phyloP scores from a whole-genome alignment of 2,888 invertebrate genomes.

The Drosophila limbata region DNA sequence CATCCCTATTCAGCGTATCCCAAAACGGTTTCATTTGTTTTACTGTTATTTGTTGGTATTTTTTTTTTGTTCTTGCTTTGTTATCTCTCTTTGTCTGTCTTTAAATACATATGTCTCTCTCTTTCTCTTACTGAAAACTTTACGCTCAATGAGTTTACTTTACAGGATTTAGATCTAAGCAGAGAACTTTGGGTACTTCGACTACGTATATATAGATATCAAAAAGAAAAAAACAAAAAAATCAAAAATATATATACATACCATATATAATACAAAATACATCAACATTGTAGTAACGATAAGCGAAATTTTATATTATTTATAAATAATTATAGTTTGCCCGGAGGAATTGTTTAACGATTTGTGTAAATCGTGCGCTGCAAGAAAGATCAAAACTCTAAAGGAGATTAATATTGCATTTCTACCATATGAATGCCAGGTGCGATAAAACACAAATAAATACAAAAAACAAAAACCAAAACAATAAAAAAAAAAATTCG shows the following conservation, averaged over 20 bases:
- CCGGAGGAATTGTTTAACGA: constrained; percentile 99
- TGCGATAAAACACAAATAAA: constrained; percentile 85
- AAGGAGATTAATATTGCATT: constrained; percentile 99
- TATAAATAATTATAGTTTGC: constrained; percentile 89
- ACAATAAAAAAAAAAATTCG: constrained; percentile 9
- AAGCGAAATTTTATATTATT: constrained; percentile 59
- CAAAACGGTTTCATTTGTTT: constrained; percentile 13
- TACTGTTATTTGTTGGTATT: constrained; percentile 7
- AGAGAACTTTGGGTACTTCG: constrained; percentile 21
- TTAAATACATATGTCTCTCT: constrained; percentile 5
- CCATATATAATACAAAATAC: constrained; percentile 17
- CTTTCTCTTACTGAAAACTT: constrained; percentile 13
- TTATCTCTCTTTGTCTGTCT: constrained; percentile 2
- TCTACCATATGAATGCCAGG: constrained; percentile 98
- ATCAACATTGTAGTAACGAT: constrained; percentile 28
- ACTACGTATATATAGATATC: constrained; percentile 10
- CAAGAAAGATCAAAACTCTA: constrained; percentile 97
- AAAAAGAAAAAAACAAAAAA: background rate
- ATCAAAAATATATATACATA: background rate
- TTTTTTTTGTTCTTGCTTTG: constrained; percentile 18
- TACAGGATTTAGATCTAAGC: constrained; percentile 39
- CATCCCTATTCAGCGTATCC: background rate
- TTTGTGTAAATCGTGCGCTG: constrained; percentile 97
- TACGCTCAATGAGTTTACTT: constrained; percentile 42
- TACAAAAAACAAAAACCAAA: constrained; percentile 16